Percentiles rank a stretch among this genome's conserved stretches.
Conservation (phyloP, 2,797 vertebrate genomes). For the Limnodromus scolopaceus region DNA sequence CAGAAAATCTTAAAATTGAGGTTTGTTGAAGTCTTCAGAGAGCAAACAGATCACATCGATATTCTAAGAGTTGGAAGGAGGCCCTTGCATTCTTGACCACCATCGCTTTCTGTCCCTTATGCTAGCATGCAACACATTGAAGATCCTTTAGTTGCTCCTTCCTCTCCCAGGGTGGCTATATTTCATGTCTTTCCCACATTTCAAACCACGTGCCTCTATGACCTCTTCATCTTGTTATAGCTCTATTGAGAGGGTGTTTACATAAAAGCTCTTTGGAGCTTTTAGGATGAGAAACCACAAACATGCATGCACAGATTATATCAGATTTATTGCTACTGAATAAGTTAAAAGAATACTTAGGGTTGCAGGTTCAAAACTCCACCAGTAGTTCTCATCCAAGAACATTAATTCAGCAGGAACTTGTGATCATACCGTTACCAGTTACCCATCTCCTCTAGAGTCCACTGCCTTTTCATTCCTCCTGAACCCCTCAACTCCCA, state of each 20-base stretch:
- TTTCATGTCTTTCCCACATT: slow-evolving; percentile 41
- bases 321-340: slow-evolving; percentile 40
- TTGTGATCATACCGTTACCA: background rate
- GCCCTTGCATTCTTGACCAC: background rate
- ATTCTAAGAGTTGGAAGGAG: background rate
- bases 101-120: background rate
- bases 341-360: slow-evolving; percentile 2
- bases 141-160: background rate
- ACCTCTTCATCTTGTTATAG: slow-evolving; percentile 54
- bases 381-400: background rate
- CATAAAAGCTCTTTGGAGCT: slow-evolving; percentile 54
- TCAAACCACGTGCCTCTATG: background rate
- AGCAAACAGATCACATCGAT: background rate
- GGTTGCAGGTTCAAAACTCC: slow-evolving; percentile 37
- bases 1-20: background rate
- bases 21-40: background rate
- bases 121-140: background rate
- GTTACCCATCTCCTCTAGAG: background rate
- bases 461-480: background rate
- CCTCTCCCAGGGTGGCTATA: background rate
- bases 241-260: slow-evolving; percentile 50
- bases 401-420: background rate
- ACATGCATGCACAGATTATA: slow-evolving; percentile 16
- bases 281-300: slow-evolving; percentile 63
- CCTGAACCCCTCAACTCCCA: background rate